Conservation (phyloP, 1,140 invertebrate species). For the Neodiprion lecontei region DNA sequence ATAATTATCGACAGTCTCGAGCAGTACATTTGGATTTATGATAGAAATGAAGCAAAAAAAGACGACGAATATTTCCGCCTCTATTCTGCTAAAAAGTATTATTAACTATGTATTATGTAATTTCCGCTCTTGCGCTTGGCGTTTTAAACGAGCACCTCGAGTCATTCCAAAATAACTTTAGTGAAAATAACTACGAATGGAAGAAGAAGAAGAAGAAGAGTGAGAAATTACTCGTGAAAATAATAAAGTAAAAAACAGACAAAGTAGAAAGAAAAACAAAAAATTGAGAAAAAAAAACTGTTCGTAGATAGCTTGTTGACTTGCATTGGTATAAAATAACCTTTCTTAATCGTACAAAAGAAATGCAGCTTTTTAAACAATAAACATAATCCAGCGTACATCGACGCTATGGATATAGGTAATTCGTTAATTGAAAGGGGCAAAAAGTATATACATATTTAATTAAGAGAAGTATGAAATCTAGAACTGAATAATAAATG, state of each 20-base stretch:
- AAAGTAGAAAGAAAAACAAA: background rate
- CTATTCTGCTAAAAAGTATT: conserved; percentile 2
- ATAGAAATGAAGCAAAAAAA: background rate
- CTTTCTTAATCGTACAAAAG: conserved; percentile 3
- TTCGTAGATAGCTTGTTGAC: background rate
- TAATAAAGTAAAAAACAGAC: background rate
- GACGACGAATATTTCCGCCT: background rate
- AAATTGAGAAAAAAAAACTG: background rate
- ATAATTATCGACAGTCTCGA: background rate
- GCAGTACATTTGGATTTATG: background rate
- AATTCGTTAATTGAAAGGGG: background rate
- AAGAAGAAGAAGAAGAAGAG: no score
- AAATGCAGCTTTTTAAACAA: background rate
- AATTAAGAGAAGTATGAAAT: background rate
- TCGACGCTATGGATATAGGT: background rate
- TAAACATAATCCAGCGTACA: conserved; percentile 1
- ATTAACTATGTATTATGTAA: background rate
- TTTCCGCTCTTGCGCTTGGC: background rate
- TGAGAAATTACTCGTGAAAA: background rate
- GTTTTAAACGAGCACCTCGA: background rate
- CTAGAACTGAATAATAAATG: conserved; percentile 18
- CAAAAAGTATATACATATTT: background rate
- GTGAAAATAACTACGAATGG: background rate
- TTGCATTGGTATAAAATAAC: conserved; percentile 5
- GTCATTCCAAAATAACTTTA: background rate